Base-by-base conservation (phyloP, 2,113 vertebrate species). In the Coregonus clupeaformis region DNA sequence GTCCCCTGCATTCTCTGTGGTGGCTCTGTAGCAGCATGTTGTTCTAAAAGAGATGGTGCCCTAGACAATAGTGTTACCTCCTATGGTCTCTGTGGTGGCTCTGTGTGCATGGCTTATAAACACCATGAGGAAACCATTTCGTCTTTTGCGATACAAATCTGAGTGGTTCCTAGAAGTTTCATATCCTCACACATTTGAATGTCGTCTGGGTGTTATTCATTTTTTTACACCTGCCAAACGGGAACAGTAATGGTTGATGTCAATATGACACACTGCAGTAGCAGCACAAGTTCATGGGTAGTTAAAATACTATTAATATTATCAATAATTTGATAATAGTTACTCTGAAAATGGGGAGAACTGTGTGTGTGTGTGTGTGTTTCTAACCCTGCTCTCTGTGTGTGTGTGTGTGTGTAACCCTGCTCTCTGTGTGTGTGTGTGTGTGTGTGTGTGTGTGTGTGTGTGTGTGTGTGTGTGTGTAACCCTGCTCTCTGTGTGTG, bases 391-490 rank as follows among this genome's bases (percentile, higher is more conserved):
- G 52, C 18, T 20, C 52, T 55, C 14, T 55, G 3, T 55, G 14
- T 52, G 70, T 25, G 29, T 63, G 29, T 72, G 62, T 36, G 25
- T 27, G 20, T 45, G 6, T 91, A n/a, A n/a, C n/a, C n/a, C n/a
- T n/a, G n/a, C n/a, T n/a, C n/a, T n/a, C n/a, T 72, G 62, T 36
- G 25, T 27, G 20, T 45, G 6, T 91, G 25, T 90, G 27, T 85
- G 88, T 94, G 62, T 36, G 25, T 27, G 20, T 45, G 6, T 91
- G 25, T 90, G 27, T 85, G 88, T 94, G 25, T 90, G 27, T 85
- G 89, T 94, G n/a, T n/a, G n/a, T n/a, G n/a, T n/a, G n/a, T n/a
- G n/a, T n/a, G n/a, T n/a, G n/a, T n/a, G n/a, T n/a, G n/a, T n/a
- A n/a, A n/a, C n/a, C n/a, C n/a, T n/a, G n/a, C 13, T 52, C 2